A percentile compares a stretch with the other conserved stretches of the same genome.
These are phyloP conservation scores for Craseonycteris thonglongyai DNA, from an alignment of 2,113 vertebrate genomes.

Conservation along the genomic window DNA sequence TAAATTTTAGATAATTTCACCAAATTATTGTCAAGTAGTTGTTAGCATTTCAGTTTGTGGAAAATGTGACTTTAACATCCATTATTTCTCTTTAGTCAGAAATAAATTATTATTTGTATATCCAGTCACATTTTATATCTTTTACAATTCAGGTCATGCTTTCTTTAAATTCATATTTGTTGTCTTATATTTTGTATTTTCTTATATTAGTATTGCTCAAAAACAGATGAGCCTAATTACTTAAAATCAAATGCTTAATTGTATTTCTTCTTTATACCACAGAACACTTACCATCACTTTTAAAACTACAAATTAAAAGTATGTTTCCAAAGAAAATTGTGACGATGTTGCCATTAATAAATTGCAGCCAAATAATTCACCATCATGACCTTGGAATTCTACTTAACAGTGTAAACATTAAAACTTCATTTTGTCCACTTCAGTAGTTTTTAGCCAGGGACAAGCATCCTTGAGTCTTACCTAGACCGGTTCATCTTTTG, in stretches of 20 bases:
- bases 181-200: not conserved
- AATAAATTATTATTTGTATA: constrained; percentile 17
- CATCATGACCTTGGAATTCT: not conserved
- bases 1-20: not conserved
- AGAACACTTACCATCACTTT: not conserved
- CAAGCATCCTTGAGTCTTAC: not conserved
- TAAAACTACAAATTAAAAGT: not conserved
- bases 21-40: not conserved
- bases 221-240: not conserved
- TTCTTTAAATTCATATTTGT: not conserved
- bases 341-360: not conserved
- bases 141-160: not conserved
- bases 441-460: not conserved
- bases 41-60: not conserved
- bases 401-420: not conserved
- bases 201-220: not conserved
- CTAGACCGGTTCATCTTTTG: not conserved
- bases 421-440: not conserved
- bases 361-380: not conserved
- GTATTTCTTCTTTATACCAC: not conserved
- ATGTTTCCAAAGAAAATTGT: not conserved
- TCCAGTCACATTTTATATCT: not conserved
- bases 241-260: not conserved
- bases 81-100: not conserved
- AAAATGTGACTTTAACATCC: not conserved